Evolutionary conservation across 2,888 invertebrate genomes (phyloP), one percentile per base, ranked within the genome.

Genomic region (Limnephilus rhombicus): DNA sequence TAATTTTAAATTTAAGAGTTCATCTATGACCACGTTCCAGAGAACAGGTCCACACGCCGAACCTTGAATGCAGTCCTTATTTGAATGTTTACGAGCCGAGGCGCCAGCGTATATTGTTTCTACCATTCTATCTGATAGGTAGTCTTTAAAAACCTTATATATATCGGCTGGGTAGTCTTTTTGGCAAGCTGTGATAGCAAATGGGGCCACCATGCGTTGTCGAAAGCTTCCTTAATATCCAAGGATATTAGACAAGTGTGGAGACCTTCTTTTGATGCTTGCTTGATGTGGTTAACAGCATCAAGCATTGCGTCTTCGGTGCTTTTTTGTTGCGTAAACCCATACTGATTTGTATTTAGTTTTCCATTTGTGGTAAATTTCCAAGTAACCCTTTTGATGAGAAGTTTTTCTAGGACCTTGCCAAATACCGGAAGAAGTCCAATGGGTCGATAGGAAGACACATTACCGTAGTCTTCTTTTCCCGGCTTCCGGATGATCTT

Each of bases 41-140:
- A 53, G 34, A n/a, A 49, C 68, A 29, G 88, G 88, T 45, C 68
- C 88, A 53, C 68, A 88, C 18, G 88, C 37, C 31, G 88, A 88
- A 24, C 88, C 68, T 49, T 88, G 88, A 34, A 88, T 88, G n/a
- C 68, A 68, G 31, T 80, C 88, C 31, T 88, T 68, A 29, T 88
- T 49, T 49, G 68, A 68, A 3, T 12, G 12, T 31, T 89, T 81
- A 1, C 12, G 3, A 3, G 37, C 24, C 1, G 24, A n/a, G 37
- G 41, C 81, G 11, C 49, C 89, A 18, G 29, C 37, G 15, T 80
- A 80, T 11, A 31, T 37, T 1, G 37, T 37, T 37, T 80, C 31
- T 24, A 89, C 89, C 29, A 29, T 80, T 5, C 89, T 89, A 1
- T 89, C 80, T n/a, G 31, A 68, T 18, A 87, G 68, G 31, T 86